A percentile compares a stretch with the other conserved stretches of the same genome.
phyloP scores from a whole-genome alignment of 2,113 vertebrate genomes.

The Crypturellus undulatus region DNA sequence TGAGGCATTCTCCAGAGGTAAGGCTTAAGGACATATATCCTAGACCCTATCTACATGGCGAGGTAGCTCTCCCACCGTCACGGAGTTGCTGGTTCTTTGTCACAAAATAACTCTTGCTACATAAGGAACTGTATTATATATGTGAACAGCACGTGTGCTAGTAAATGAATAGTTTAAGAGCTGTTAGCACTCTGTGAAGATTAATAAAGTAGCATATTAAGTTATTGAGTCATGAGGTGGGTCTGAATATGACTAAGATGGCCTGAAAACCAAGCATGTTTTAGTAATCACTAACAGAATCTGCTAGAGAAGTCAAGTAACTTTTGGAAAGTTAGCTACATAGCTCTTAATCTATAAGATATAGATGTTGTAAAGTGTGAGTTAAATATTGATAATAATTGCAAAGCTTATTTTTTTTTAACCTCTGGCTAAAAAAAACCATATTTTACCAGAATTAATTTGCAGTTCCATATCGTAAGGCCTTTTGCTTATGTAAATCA shows the following conservation, averaged over 20 bases:
- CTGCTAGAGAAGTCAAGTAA: neutral
- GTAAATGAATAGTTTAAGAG: neutral
- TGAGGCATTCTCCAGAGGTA: conserved; percentile 75
- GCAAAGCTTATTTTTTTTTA: neutral
- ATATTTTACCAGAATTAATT: neutral
- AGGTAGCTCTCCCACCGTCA: neutral
- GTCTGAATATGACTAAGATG: neutral
- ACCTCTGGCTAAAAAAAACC: neutral
- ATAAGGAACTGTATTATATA: neutral
- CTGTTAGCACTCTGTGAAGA: neutral
- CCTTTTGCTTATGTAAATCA: neutral
- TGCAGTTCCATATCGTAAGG: neutral
- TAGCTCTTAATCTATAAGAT: neutral
- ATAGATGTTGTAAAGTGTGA: neutral
- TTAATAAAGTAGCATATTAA: neutral
- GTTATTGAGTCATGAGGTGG: neutral
- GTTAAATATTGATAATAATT: neutral
- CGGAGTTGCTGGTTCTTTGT: neutral
- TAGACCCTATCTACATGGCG: neutral
- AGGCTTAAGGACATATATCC: neutral
- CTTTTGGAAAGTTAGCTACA: neutral
- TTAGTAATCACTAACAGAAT: neutral
- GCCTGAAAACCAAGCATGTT: neutral
- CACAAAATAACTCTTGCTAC: neutral
- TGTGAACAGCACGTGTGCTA: neutral